Evolutionary conservation across 2,113 vertebrate genomes (phyloP).

Genomic region (Lipotes vexillifer): DNA sequence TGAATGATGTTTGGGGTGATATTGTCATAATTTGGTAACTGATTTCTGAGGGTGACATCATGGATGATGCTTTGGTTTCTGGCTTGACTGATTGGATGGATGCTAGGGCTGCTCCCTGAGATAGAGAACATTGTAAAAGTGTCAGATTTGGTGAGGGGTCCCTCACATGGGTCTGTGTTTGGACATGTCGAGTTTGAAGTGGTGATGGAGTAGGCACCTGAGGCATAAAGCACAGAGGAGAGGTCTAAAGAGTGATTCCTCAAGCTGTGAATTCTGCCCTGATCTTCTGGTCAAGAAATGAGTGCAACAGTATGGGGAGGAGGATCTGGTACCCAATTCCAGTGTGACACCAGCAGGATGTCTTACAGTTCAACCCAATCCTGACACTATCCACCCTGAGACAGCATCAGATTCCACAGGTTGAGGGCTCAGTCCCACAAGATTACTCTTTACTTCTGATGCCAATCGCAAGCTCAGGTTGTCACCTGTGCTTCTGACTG

Average conservation of each 20-base stretch:
- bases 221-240: not conserved
- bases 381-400: not conserved
- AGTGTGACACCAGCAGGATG: not conserved
- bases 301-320: accelerated
- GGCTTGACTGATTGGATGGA: not conserved
- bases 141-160: not conserved
- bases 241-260: not conserved
- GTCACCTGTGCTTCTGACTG: not conserved
- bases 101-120: not conserved
- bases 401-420: not conserved
- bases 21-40: not conserved
- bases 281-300: not conserved
- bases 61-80: not conserved
- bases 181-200: not conserved
- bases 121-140: not conserved
- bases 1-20: not conserved
- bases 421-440: not conserved
- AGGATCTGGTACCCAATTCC: not conserved
- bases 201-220: not conserved
- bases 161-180: not conserved
- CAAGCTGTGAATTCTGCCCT: not conserved
- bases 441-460: not conserved
- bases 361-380: not conserved
- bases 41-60: not conserved
- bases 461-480: not conserved